These are phyloP conservation scores for Gambusia affinis DNA, from an alignment of 2,113 vertebrate genomes.

Conservation along the genomic window DNA sequence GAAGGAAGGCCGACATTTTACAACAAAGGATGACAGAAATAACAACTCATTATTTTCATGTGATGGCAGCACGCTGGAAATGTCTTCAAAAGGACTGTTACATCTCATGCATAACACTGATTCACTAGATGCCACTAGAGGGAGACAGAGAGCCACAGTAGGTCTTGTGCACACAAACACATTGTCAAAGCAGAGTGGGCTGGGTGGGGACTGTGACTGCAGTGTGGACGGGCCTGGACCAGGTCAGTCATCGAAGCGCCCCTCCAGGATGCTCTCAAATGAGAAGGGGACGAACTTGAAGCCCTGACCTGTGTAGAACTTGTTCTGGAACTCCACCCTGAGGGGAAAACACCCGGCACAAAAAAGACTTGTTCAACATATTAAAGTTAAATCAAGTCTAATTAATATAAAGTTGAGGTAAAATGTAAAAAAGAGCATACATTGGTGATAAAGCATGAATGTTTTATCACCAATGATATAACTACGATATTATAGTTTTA, in stretches of 20 bases:
- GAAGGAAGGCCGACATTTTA: background rate
- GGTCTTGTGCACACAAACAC: conserved; percentile 54
- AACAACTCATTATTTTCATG: background rate
- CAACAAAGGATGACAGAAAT: background rate
- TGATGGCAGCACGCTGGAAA: no score
- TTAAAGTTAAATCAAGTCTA: no score
- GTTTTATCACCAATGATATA: no score
- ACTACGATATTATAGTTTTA: no score
- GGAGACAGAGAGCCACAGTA: conserved; percentile 32
- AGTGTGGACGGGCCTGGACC: background rate
- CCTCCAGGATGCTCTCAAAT: conserved; percentile 93
- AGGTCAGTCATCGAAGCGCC: conserved; percentile 88
- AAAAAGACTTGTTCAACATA: background rate
- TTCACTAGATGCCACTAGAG: conserved; percentile 61
- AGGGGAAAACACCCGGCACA: conserved; percentile 30
- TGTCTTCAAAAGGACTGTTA: background rate
- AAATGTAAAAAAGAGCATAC: no score
- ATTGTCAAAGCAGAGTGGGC: background rate
- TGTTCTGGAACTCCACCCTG: conserved; percentile 99
- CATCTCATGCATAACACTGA: conserved; percentile 18
- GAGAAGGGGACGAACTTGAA: conserved; percentile 98
- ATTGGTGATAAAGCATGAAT: no score
- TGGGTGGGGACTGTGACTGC: background rate
- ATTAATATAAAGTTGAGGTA: background rate
- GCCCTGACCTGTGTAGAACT: conserved; percentile 94